phyloP scores from a whole-genome alignment of 2,113 vertebrate genomes.

The Eptesicus fuscus region DNA sequence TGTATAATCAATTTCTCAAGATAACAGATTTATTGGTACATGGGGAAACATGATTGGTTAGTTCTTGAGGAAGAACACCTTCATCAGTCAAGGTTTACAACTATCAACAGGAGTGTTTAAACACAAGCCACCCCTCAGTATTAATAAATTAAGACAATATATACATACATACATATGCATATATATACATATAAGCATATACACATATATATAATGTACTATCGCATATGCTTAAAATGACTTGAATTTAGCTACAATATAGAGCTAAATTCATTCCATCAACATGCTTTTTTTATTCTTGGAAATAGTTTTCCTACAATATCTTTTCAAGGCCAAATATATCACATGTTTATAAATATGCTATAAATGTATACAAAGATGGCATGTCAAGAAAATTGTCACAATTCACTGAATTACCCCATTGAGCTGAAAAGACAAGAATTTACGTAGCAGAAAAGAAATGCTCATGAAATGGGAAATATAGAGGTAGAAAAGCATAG shows the following conservation, averaged over 20 bases:
- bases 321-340: neutral
- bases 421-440: conserved; percentile 4
- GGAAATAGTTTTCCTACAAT: neutral
- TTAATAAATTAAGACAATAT: conserved; percentile 25
- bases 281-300: neutral
- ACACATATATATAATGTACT: neutral
- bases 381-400: neutral
- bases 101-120: neutral
- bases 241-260: neutral
- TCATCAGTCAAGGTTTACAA: neutral
- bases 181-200: neutral
- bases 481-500: conserved; percentile 2
- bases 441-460: conserved; percentile 29
- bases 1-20: neutral
- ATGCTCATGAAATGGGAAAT: neutral
- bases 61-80: neutral
- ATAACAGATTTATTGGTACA: neutral
- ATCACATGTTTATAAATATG: neutral
- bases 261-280: neutral
- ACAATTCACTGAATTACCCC: neutral
- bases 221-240: neutral
- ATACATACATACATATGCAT: neutral
- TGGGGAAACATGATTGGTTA: neutral
- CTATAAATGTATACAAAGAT: conserved; percentile 1
- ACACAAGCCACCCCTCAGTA: neutral